Percentiles rank a stretch among this genome's conserved stretches.
These are phyloP conservation scores for Takifugu flavidus DNA, from an alignment of 2,113 vertebrate genomes.

Conservation along the genomic window DNA sequence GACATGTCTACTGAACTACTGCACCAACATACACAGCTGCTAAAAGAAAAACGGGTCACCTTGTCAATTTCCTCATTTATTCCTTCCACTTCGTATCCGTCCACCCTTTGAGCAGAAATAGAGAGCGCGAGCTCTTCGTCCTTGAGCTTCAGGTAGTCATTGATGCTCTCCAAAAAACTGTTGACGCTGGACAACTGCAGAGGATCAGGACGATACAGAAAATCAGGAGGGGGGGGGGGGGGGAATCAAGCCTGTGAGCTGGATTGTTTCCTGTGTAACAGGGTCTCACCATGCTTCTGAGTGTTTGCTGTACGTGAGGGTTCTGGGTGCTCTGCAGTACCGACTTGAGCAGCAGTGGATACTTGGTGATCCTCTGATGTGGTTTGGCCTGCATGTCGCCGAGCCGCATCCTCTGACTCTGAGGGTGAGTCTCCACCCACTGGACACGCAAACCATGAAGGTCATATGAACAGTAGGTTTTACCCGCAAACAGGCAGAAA, in stretches of 20 bases:
- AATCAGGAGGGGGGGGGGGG: neutral
- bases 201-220: neutral
- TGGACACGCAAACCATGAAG: constrained; percentile 19
- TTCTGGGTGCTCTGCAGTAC: constrained; percentile 69
- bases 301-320: constrained; percentile 36
- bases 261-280: neutral
- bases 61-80: constrained; percentile 76
- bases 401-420: constrained; percentile 71
- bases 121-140: constrained; percentile 66
- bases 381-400: constrained; percentile 80
- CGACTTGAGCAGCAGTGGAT: constrained; percentile 74
- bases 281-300: constrained; percentile 70
- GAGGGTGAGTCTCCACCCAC: constrained; percentile 77
- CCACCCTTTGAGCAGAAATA: constrained; percentile 67
- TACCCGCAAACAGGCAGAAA: too few relatives aligned
- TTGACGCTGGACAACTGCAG: constrained; percentile 67
- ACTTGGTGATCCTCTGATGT: constrained; percentile 80
- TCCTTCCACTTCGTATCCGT: constrained; percentile 72
- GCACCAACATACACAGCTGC: neutral
- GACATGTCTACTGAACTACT: too few relatives aligned
- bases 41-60: constrained; percentile 43
- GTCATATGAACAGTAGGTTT: too few relatives aligned
- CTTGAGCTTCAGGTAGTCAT: constrained; percentile 63
- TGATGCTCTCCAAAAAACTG: constrained; percentile 71
- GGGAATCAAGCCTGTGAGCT: neutral